phyloP scores from a whole-genome alignment of 2,888 invertebrate genomes.

The Dasypogon diadema region DNA sequence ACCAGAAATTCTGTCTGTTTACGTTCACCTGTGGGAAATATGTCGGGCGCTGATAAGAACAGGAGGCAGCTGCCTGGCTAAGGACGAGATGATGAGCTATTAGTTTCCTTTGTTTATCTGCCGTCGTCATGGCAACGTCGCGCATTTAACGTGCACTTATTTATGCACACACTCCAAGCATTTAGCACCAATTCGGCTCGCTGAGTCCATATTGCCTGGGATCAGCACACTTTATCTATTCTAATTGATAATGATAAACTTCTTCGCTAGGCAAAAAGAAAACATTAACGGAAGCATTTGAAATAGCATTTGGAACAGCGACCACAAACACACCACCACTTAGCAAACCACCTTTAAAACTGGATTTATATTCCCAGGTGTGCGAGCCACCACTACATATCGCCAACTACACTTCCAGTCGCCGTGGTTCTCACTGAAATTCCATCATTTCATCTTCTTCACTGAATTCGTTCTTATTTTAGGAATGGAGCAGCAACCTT shows the following conservation, averaged over 20 bases:
- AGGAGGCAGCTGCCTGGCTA: slow-evolving; percentile 35
- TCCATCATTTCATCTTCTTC: background rate
- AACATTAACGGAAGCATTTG: slow-evolving; percentile 35
- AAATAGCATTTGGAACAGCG: background rate
- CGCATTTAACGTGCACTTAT: slow-evolving; percentile 7
- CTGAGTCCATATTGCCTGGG: no score
- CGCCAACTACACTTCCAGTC: no score
- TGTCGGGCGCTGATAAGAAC: background rate
- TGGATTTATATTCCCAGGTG: slow-evolving; percentile 10
- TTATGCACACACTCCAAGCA: background rate
- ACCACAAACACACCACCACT: background rate
- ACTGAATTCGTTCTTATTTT: background rate
- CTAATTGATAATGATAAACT: no score
- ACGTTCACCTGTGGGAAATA: slow-evolving; percentile 16
- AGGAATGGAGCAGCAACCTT: no score
- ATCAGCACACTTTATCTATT: no score
- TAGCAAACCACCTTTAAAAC: background rate
- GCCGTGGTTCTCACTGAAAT: slow-evolving; percentile 3
- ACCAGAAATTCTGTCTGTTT: background rate
- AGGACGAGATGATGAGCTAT: slow-evolving; percentile 1
- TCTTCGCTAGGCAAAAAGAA: background rate
- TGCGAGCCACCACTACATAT: background rate
- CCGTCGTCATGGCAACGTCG: slow-evolving; percentile 44
- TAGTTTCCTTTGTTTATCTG: slow-evolving; percentile 39
- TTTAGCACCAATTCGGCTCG: background rate